phyloP scores from a whole-genome alignment of 1,140 invertebrate genomes.

The Ceratina australensis region DNA sequence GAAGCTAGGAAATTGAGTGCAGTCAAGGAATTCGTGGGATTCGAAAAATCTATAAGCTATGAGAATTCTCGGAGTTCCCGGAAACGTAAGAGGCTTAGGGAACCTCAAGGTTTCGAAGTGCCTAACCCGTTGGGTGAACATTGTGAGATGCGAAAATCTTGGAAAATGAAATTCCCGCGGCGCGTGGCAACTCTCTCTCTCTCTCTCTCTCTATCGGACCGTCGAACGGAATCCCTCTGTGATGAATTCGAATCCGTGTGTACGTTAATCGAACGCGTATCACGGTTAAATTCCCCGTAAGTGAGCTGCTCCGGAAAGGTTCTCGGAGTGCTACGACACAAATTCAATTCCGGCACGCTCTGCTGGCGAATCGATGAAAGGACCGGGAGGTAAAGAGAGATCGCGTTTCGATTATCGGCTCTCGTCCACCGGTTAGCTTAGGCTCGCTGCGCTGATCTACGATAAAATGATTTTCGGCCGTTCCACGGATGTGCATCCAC shows the following conservation, averaged over 20 bases:
- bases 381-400: neutral
- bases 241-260: no score
- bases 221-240: no score
- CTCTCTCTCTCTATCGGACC: no score
- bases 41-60: neutral
- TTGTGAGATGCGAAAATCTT: neutral
- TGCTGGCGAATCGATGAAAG: neutral
- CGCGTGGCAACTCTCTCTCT: no score
- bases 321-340: neutral
- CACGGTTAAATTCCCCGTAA: slow-evolving; percentile 2
- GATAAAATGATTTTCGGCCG: slow-evolving; percentile 10
- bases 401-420: slow-evolving; percentile 16
- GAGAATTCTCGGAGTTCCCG: neutral
- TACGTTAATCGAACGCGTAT: neutral
- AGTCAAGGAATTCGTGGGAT: neutral
- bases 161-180: neutral
- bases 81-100: no score
- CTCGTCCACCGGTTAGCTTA: neutral
- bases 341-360: slow-evolving; percentile 11
- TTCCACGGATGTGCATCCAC: neutral
- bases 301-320: neutral
- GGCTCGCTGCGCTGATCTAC: slow-evolving; percentile 8
- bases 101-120: neutral
- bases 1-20: neutral
- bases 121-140: no score